Base-by-base conservation (phyloP, 2,888 invertebrate species). In the Tanypteryx hageni region DNA sequence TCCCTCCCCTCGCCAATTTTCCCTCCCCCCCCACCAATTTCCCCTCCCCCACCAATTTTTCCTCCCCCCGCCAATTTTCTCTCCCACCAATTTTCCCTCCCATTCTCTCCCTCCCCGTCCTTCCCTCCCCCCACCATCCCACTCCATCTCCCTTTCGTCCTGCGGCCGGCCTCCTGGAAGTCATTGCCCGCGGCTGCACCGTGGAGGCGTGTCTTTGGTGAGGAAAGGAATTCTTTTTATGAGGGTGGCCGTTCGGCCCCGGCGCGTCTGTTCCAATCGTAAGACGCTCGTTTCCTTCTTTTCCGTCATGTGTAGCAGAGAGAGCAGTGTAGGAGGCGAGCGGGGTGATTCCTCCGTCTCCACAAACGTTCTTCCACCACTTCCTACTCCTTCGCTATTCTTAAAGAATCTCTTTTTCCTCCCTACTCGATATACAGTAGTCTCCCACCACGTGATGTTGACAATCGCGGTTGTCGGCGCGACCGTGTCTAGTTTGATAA, bases 181-280 rank as follows among this genome's bases (percentile, higher is more conserved):
- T 76, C 76, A 76, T 76, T 76, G 76, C 76, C 76, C 76, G 76
- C 76, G 76, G 76, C 76, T 76, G 76, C 76, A 76, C 27, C 27
- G 76, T 27, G 76, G 76, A 76, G 76, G 76, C 76, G 76, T 76
- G 76, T 76, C 76, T 76, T 76, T 76, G 22, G 76, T 27, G 76
- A 27, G 76, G 76, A 76, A 76, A 27, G 76, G 76, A 76, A 76
- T 76, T 76, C 76, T 76, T 76, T 76, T 76, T 76, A 76, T n/a
- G 76, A n/a, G 68, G 13, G 68, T 18, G 68, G n/a, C 68, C 76
- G 76, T 76, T 76, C 76, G 76, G 76, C 76, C 22, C 76, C 76
- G 76, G 22, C 9, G 76, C 10, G 76, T 27, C 76, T 76, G 76
- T 68, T 68, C n/a, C 68, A n/a, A 68, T 10, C 68, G 68, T 76